Conservation (phyloP, 2,113 vertebrate species). For the Sminthopsis crassicaudata region DNA sequence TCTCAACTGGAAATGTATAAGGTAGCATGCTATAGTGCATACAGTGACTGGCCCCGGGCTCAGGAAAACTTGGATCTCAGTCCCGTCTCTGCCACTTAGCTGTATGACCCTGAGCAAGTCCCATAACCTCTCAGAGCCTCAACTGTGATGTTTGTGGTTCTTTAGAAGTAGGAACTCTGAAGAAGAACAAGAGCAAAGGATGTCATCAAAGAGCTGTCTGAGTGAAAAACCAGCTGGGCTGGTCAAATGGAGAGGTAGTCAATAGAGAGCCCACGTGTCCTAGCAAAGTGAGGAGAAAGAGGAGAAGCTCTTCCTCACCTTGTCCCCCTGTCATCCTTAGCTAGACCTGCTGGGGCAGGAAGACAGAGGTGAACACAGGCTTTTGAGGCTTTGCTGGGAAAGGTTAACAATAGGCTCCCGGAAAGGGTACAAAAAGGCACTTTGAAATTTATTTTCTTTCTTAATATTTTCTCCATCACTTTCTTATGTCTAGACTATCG, state of each 20-base stretch:
- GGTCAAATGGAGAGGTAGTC: background rate
- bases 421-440: background rate
- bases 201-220: background rate
- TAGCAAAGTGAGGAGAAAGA: background rate
- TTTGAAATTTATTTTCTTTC: background rate
- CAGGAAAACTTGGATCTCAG: background rate
- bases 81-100: background rate
- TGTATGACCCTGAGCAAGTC: background rate
- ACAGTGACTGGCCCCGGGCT: background rate
- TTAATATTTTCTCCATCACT: background rate
- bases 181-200: background rate
- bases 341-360: background rate
- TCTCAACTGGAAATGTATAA: background rate
- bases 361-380: background rate
- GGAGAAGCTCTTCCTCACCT: background rate
- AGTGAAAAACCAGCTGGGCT: background rate
- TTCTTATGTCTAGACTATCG: background rate
- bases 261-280: background rate
- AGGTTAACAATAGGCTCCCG: background rate
- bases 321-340: background rate
- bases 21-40: background rate
- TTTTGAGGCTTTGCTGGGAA: background rate
- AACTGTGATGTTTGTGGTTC: background rate
- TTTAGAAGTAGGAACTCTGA: background rate
- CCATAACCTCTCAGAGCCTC: background rate